Percentiles rank a stretch among this genome's conserved stretches.
Evolutionary conservation across 2,113 vertebrate genomes (phyloP).

Genomic region (Anolis carolinensis): DNA sequence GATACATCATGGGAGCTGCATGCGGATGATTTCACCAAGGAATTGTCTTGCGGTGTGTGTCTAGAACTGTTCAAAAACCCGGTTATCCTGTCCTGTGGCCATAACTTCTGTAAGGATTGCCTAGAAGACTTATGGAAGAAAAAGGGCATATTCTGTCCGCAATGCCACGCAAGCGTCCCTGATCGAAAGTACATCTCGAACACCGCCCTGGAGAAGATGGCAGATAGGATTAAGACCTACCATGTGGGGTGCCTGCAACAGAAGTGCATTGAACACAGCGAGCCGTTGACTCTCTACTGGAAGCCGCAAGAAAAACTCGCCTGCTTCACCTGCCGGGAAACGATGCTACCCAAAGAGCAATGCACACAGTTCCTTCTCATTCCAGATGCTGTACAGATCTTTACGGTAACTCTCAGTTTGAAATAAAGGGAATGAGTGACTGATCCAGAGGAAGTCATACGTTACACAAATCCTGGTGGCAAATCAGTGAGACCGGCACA

Average conservation of each 20-base stretch:
- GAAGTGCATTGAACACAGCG: slow-evolving; percentile 65
- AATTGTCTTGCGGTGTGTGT: slow-evolving; percentile 67
- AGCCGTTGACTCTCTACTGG: slow-evolving; percentile 67
- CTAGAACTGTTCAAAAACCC: slow-evolving; percentile 64
- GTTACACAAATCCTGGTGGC: not conserved
- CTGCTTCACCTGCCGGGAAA: slow-evolving; percentile 70
- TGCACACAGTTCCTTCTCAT: slow-evolving; percentile 66
- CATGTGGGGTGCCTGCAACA: slow-evolving; percentile 46
- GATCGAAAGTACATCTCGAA: slow-evolving; percentile 61
- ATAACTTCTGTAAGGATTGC: slow-evolving; percentile 72
- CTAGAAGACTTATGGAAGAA: slow-evolving; percentile 61
- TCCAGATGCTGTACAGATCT: slow-evolving; percentile 60
- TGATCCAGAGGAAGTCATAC: too few species aligned
- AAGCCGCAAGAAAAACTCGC: slow-evolving; percentile 58
- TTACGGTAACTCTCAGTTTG: slow-evolving; percentile 46
- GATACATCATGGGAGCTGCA: slow-evolving; percentile 31
- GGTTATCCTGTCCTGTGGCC: slow-evolving; percentile 68
- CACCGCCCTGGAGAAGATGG: slow-evolving; percentile 57
- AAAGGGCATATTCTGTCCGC: slow-evolving; percentile 57
- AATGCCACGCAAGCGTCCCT: slow-evolving; percentile 55
- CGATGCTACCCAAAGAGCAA: slow-evolving; percentile 45
- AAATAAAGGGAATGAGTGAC: not conserved
- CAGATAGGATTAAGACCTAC: slow-evolving; percentile 62
- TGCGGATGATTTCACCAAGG: slow-evolving; percentile 60
- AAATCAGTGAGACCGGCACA: not conserved